phyloP scores from a whole-genome alignment of 2,113 vertebrate genomes.

The Psittacara wagleri region DNA sequence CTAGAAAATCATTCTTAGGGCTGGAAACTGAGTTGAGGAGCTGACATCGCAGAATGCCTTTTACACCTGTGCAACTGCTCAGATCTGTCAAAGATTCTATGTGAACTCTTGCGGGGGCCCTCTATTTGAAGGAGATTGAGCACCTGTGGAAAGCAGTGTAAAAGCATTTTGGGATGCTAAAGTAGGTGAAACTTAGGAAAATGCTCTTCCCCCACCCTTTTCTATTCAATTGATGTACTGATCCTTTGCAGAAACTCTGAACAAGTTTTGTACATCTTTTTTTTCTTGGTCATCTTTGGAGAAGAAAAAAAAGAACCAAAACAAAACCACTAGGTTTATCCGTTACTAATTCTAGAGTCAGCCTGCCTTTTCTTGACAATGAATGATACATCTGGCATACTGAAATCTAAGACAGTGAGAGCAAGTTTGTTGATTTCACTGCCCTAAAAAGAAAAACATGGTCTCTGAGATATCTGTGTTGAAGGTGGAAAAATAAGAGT shows the following conservation, averaged over 20 bases:
- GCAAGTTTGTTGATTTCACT: background rate
- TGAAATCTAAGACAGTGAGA: background rate
- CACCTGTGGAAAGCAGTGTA: background rate
- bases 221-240: background rate
- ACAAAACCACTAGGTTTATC: background rate
- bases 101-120: background rate
- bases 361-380: background rate
- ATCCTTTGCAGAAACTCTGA: background rate
- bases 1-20: background rate
- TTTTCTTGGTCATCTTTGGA: background rate
- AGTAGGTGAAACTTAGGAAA: background rate
- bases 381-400: background rate
- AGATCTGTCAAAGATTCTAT: background rate
- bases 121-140: background rate
- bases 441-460: background rate
- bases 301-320: fast-evolving
- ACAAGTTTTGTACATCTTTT: background rate
- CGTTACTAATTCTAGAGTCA: background rate
- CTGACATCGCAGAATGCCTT: background rate
- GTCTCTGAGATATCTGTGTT: background rate
- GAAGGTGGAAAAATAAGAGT: background rate
- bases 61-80: background rate
- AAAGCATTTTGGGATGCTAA: background rate
- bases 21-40: background rate
- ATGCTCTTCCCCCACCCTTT: background rate